Percentiles rank a stretch among this genome's conserved stretches.
phyloP scores from a whole-genome alignment of 2,113 vertebrate species.

The Etia nguti region DNA sequence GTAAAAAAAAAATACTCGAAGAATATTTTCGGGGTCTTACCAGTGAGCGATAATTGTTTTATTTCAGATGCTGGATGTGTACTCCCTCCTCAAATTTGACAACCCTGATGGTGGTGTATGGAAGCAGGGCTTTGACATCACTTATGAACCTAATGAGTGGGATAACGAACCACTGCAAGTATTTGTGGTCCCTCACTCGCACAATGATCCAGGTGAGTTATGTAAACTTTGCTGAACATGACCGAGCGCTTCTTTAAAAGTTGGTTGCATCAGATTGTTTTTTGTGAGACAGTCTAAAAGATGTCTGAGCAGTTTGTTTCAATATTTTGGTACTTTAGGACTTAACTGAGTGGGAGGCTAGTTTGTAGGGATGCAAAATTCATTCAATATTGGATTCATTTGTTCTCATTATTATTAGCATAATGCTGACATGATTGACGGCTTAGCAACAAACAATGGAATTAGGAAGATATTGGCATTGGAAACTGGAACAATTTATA shows the following conservation, averaged over 20 bases:
- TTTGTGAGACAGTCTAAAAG: neutral
- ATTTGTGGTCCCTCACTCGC: constrained; percentile 94
- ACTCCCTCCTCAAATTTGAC: constrained; percentile 88
- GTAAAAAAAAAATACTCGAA: neutral
- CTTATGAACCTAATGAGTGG: constrained; percentile 87
- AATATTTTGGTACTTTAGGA: neutral
- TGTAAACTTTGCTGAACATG: neutral
- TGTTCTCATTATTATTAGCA: neutral
- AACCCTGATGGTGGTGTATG: constrained; percentile 95
- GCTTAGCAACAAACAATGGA: constrained; percentile 11
- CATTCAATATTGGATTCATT: neutral
- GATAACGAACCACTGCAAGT: constrained; percentile 86
- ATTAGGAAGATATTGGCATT: constrained; percentile 20
- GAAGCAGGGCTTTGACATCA: constrained; percentile 97
- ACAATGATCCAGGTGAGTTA: constrained; percentile 93
- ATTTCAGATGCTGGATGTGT: constrained; percentile 86
- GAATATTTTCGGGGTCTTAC: neutral
- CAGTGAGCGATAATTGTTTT: neutral
- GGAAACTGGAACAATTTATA: constrained; percentile 4
- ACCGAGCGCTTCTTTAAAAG: neutral
- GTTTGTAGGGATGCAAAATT: neutral
- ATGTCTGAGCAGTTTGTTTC: neutral
- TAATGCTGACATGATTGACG: constrained; percentile 18
- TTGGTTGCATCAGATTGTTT: neutral
- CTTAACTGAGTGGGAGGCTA: neutral